Evolutionary conservation across 2,888 invertebrate genomes (phyloP).

Genomic region (Agrilus cyanescens): DNA sequence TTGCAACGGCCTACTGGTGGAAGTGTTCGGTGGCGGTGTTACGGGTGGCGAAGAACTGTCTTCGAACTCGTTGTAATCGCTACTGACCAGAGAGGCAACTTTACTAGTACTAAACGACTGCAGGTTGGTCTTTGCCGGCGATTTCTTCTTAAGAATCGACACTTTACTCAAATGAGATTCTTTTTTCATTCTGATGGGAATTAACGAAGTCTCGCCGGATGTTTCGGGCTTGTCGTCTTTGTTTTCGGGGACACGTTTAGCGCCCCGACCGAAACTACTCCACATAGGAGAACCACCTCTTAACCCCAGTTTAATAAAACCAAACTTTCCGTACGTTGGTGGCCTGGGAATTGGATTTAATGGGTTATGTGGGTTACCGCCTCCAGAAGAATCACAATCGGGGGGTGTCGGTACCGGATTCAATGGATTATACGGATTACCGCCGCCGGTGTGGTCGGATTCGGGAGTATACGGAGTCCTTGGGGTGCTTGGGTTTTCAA

Average conservation of each 20-base stretch:
- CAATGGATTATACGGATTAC: slow-evolving; percentile 42
- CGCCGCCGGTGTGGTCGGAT: slow-evolving; percentile 31
- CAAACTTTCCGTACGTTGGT: slow-evolving; percentile 44
- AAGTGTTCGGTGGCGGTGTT: slow-evolving; percentile 36
- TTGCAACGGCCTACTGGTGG: slow-evolving; percentile 19
- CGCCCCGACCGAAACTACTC: slow-evolving; percentile 36
- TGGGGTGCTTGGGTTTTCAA: slow-evolving; percentile 46
- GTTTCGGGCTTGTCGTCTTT: slow-evolving; percentile 18
- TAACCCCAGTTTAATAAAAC: slow-evolving; percentile 49
- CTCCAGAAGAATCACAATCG: slow-evolving; percentile 26
- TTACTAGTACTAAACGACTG: slow-evolving; percentile 33
- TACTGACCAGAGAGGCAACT: slow-evolving; percentile 42
- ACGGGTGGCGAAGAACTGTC: slow-evolving; percentile 45
- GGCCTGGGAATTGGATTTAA: slow-evolving; percentile 48
- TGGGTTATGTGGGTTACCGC: slow-evolving; percentile 43
- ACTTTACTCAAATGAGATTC: slow-evolving; percentile 41
- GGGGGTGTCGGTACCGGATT: slow-evolving; percentile 46
- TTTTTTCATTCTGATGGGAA: slow-evolving; percentile 31
- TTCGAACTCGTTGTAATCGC: slow-evolving; percentile 49
- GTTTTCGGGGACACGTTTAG: slow-evolving; percentile 28
- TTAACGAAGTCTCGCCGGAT: slow-evolving; percentile 8
- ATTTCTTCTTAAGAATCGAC: slow-evolving; percentile 47
- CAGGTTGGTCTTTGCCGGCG: slow-evolving; percentile 30
- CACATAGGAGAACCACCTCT: slow-evolving; percentile 58
- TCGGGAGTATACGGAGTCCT: slow-evolving; percentile 35